Conservation (phyloP, 2,113 vertebrate genomes). For the Columbina picui region DNA sequence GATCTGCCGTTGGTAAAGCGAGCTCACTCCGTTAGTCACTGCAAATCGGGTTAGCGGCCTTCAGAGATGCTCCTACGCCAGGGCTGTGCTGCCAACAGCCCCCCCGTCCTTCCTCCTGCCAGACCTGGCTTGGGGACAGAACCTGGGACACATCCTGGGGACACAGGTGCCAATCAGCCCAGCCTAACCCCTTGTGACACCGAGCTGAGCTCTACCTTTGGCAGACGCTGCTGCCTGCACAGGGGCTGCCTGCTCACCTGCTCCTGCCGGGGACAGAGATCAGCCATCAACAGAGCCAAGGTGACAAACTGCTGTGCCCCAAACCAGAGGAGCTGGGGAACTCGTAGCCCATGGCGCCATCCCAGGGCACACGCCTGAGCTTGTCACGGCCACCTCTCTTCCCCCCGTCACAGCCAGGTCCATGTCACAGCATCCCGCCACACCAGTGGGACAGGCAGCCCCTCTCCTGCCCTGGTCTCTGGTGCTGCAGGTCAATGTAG, state of each 20-base stretch:
- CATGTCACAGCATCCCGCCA: background rate
- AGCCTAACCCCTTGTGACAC: background rate
- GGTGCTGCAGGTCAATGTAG: background rate
- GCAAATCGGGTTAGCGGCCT: accelerated
- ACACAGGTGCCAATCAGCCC: background rate
- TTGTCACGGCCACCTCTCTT: background rate
- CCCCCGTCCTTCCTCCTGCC: background rate
- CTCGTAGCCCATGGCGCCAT: background rate
- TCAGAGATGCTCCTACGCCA: background rate
- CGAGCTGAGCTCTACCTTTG: background rate
- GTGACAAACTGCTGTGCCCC: background rate
- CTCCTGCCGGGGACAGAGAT: background rate
- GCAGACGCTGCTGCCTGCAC: accelerated
- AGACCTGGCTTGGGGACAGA: background rate
- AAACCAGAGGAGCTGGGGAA: background rate
- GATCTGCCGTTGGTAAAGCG: background rate
- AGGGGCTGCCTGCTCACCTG: background rate
- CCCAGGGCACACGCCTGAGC: background rate
- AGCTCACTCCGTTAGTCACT: background rate
- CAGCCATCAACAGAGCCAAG: background rate
- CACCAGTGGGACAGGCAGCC: accelerated
- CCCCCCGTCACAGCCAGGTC: background rate
- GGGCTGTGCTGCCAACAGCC: background rate
- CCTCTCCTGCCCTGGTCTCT: background rate
- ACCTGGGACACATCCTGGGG: background rate